phyloP scores from a whole-genome alignment of 2,888 invertebrate species.

The Cephus runcator region DNA sequence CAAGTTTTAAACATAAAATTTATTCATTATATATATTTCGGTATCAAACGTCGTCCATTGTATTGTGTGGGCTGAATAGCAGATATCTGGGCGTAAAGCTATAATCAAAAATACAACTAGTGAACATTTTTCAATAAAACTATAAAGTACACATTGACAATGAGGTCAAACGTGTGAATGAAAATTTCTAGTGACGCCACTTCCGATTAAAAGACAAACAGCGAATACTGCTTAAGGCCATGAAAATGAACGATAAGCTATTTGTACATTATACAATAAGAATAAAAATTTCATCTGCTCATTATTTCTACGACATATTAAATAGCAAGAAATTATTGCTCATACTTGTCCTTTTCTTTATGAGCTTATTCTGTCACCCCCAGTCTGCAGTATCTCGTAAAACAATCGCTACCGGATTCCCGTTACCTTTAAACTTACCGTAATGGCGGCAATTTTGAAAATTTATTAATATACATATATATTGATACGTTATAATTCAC shows the following conservation, averaged over 20 bases:
- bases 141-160: neutral
- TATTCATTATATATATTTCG: slow-evolving; percentile 1
- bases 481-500: neutral
- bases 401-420: neutral
- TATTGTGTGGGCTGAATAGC: neutral
- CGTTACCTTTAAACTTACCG: neutral
- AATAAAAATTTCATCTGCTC: neutral
- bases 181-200: neutral
- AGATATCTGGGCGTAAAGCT: neutral
- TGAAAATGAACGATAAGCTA: neutral
- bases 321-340: neutral
- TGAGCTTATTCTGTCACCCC: neutral
- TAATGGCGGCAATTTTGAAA: neutral
- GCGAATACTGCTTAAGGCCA: neutral
- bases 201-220: neutral
- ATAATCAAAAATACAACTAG: neutral
- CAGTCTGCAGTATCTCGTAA: neutral
- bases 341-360: neutral
- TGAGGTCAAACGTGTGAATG: neutral
- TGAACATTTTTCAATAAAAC: neutral
- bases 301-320: neutral
- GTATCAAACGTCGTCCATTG: slow-evolving; percentile 4
- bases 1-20: neutral
- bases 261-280: neutral
- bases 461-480: neutral